phyloP scores from a whole-genome alignment of 2,888 invertebrate species.

The Pseudococcus jackbeardsleyi region DNA sequence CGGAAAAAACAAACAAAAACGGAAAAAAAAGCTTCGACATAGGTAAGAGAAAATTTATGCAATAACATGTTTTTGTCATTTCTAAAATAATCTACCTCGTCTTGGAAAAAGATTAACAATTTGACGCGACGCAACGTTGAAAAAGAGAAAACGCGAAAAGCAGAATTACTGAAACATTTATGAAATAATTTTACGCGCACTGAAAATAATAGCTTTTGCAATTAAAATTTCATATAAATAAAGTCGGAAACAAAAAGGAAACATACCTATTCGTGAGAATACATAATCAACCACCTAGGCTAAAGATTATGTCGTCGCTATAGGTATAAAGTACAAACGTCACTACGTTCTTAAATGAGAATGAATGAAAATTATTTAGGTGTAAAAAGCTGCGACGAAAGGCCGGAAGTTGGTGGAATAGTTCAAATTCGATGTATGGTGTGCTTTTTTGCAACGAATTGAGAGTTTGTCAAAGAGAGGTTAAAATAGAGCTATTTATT shows the following conservation, averaged over 20 bases:
- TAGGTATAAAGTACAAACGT: no score
- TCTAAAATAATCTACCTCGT: background rate
- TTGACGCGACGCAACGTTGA: background rate
- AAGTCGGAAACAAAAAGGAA: background rate
- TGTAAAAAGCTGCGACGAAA: no score
- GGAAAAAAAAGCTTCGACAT: background rate
- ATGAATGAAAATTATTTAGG: no score
- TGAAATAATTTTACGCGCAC: background rate
- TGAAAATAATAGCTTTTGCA: background rate
- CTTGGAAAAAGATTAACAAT: background rate
- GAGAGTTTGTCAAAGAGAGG: no score
- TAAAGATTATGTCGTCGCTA: no score
- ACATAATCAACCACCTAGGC: background rate
- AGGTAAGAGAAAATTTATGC: background rate
- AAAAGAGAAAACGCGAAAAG: background rate
- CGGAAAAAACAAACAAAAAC: background rate
- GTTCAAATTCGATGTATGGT: no score
- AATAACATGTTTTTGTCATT: constrained; percentile 12
- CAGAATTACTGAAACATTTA: background rate
- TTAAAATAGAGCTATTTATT: no score
- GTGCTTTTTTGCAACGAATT: no score
- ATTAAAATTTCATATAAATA: background rate
- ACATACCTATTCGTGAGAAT: background rate
- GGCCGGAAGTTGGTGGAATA: no score
- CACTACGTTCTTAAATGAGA: no score